These are phyloP conservation scores for Centruroides sculpturatus DNA, from an alignment of 1,140 invertebrate genomes.

Conservation along the genomic window DNA sequence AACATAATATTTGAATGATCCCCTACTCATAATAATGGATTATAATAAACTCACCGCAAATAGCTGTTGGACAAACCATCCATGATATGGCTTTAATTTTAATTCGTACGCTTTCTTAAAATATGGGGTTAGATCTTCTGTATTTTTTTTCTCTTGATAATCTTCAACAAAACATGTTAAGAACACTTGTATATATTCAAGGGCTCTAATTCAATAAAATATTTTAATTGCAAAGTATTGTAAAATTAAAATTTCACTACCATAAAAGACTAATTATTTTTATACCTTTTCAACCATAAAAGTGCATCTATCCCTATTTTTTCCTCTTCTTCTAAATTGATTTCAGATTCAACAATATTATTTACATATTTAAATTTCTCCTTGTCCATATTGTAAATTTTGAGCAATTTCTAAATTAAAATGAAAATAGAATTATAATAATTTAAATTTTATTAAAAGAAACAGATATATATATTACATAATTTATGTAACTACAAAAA, in stretches of 20 bases:
- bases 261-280: neutral
- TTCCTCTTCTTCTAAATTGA: conserved; percentile 26
- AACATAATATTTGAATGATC: no score
- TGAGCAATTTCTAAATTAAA: conserved; percentile 38
- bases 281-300: conserved; percentile 50
- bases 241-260: neutral
- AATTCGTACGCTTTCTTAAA: conserved; percentile 44
- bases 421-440: no score
- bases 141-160: conserved; percentile 27
- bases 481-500: no score
- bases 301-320: conserved; percentile 40
- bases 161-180: conserved; percentile 41
- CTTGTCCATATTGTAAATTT: conserved; percentile 36
- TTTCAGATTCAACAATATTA: conserved; percentile 45
- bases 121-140: conserved; percentile 39
- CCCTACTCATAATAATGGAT: neutral
- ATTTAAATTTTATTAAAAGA: no score
- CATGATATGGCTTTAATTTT: conserved; percentile 45
- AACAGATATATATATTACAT: no score
- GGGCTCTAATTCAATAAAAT: conserved; percentile 31
- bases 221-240: neutral
- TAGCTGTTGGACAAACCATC: conserved; percentile 47
- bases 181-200: conserved; percentile 43
- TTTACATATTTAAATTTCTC: conserved; percentile 42
- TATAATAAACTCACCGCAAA: conserved; percentile 38